phyloP scores from a whole-genome alignment of 2,888 invertebrate species.

The Clostera curtula region DNA sequence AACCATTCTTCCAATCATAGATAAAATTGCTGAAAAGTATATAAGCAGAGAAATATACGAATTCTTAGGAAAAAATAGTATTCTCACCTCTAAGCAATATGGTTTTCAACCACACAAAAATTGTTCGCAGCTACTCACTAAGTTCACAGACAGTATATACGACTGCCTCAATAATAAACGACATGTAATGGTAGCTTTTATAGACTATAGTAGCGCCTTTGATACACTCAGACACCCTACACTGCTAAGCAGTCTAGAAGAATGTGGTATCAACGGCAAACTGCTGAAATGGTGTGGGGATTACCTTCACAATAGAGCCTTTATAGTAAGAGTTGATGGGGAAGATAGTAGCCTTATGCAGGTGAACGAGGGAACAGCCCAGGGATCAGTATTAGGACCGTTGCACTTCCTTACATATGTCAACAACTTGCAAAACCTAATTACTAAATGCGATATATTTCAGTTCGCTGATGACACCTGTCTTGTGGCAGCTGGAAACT shows the following conservation, averaged over 20 bases:
- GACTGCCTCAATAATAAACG: background rate
- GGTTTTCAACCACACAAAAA: slow-evolving; percentile 3
- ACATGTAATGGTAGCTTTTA: slow-evolving; percentile 1
- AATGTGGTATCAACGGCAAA: background rate
- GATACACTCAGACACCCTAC: slow-evolving; percentile 1
- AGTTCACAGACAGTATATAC: slow-evolving; percentile 3
- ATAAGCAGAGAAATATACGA: no score
- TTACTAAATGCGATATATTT: slow-evolving; percentile 4
- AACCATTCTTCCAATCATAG: slow-evolving; percentile 2
- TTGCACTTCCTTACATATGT: slow-evolving; percentile 1
- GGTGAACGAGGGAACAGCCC: background rate
- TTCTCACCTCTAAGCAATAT: slow-evolving; percentile 3
- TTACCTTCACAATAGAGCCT: background rate
- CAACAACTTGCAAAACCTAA: slow-evolving; percentile 3
- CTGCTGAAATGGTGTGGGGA: background rate
- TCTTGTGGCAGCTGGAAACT: background rate
- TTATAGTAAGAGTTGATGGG: background rate
- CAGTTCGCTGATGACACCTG: slow-evolving; percentile 3
- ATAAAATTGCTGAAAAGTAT: slow-evolving; percentile 1
- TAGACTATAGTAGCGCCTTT: slow-evolving; percentile 3
- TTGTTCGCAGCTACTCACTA: slow-evolving; percentile 1
- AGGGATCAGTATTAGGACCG: background rate
- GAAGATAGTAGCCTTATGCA: background rate
- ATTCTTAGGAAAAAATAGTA: slow-evolving; percentile 1
- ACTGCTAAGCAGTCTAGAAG: background rate